Base-by-base conservation (phyloP, 1,140 invertebrate genomes). In the Spodoptera litura region DNA sequence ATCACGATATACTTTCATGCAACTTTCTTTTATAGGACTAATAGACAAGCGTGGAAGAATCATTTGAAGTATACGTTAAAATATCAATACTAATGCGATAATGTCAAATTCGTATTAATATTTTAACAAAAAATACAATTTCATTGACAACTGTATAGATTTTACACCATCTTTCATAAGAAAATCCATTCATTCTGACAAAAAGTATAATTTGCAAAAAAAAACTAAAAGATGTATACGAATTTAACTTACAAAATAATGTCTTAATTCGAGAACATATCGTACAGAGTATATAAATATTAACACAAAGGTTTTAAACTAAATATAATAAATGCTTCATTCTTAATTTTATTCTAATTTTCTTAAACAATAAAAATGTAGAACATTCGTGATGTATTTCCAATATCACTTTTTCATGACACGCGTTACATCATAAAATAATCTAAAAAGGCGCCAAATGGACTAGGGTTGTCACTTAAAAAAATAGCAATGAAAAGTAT, bases 201-300 rank as follows among this genome's bases (percentile, higher is more conserved):
- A 31, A 15, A 56, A 44, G 6, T 20, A 20, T 20, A 20, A 20
- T 20, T 20, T 20, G 38, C 4, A 15, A 15, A 38, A 55, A 35
- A 27, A 15, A 71, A 56, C 13, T 35, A 56, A 53, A 38, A 35
- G 6, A 44, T 44, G 38, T 31, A 2, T 44, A 44, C 6, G 38
- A 9, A 44, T 5, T 38, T 38, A 38, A 31, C 38, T 49, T 51
- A 66, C 25, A 66, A 20, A 51, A 44, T 66, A 51, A 66, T 51
- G 49, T 68, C 64, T 15, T 53, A 31, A 53, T 70, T 31, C 66
- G 44, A 56, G 31, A 64, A 20, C 59, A 44, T 64, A 64, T 75
- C n/a, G 64, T 64, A 75, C 59, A 75, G 58, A 35, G 73, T 75
- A 75, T 53, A 75, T 75, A 62, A 74, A 62, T 62, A 75, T 35